Evolutionary conservation across 2,888 invertebrate genomes (phyloP).

Genomic region (Mystacides longicornis): DNA sequence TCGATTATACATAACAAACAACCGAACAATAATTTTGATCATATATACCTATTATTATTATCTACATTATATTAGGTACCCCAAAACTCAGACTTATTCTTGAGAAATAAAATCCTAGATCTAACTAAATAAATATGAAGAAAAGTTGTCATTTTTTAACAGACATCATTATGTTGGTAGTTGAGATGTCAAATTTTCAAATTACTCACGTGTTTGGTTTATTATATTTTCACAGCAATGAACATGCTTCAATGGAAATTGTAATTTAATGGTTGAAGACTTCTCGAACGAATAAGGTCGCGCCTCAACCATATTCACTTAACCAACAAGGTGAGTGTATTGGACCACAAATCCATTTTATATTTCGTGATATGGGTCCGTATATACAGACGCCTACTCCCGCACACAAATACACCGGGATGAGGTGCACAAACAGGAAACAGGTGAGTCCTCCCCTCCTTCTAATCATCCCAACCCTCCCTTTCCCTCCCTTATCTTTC

Average conservation of each 20-base stretch:
- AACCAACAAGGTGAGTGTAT: background rate
- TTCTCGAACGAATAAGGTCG: slow-evolving; percentile 3
- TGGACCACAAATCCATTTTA: slow-evolving; percentile 12
- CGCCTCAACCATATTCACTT: background rate
- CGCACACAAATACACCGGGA: background rate
- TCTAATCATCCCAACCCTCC: background rate
- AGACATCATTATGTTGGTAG: too few species aligned
- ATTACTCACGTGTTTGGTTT: too few species aligned
- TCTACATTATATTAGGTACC: too few species aligned
- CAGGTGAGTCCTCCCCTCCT: background rate
- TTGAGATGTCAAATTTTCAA: too few species aligned
- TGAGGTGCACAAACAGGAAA: background rate
- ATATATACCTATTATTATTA: too few species aligned
- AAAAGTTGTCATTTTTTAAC: too few species aligned
- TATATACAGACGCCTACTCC: background rate
- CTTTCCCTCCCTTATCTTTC: background rate
- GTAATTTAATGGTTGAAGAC: background rate
- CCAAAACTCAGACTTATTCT: too few species aligned
- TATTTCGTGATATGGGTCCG: background rate
- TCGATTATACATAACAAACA: too few species aligned
- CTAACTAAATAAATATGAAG: too few species aligned
- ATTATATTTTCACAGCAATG: too few species aligned
- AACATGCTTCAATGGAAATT: background rate
- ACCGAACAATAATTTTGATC: too few species aligned
- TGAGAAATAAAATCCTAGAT: too few species aligned